Conservation (phyloP, 2,113 vertebrate genomes). For the Takifugu flavidus region DNA sequence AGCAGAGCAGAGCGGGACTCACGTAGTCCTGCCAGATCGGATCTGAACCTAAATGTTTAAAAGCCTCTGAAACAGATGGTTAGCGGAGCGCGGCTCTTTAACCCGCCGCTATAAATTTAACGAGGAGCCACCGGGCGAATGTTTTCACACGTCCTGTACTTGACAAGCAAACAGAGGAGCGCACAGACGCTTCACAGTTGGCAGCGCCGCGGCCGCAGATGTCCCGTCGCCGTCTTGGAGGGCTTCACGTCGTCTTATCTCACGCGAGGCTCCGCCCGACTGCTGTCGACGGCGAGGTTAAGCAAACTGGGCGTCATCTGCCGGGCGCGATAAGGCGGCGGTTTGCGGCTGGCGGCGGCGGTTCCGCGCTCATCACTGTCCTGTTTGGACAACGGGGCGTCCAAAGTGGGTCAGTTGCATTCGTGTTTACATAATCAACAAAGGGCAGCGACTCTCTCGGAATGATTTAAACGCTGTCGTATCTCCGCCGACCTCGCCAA, state of each 20-base stretch:
- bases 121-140: neutral
- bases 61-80: too few species aligned
- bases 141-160: too few species aligned
- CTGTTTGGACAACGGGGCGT: slow-evolving; percentile 53
- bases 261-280: neutral
- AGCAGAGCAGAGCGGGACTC: too few species aligned
- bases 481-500: neutral
- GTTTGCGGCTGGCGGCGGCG: slow-evolving; percentile 40
- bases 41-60: too few species aligned
- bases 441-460: slow-evolving; percentile 23
- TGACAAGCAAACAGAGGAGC: neutral
- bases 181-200: slow-evolving; percentile 18
- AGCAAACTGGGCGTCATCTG: slow-evolving; percentile 51
- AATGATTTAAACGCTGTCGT: slow-evolving; percentile 2
- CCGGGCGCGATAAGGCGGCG: slow-evolving; percentile 36
- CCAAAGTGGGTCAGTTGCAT: slow-evolving; percentile 34
- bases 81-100: too few species aligned
- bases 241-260: slow-evolving; percentile 15
- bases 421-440: slow-evolving; percentile 49
- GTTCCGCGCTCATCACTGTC: slow-evolving; percentile 45
- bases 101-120: too few species aligned
- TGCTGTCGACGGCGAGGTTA: slow-evolving; percentile 19
- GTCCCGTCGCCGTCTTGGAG: neutral
- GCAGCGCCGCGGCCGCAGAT: slow-evolving; percentile 5
- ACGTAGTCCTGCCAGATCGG: too few species aligned